Evolutionary conservation across 2,113 vertebrate genomes (phyloP).

Genomic region (Muntiacus reevesi): DNA sequence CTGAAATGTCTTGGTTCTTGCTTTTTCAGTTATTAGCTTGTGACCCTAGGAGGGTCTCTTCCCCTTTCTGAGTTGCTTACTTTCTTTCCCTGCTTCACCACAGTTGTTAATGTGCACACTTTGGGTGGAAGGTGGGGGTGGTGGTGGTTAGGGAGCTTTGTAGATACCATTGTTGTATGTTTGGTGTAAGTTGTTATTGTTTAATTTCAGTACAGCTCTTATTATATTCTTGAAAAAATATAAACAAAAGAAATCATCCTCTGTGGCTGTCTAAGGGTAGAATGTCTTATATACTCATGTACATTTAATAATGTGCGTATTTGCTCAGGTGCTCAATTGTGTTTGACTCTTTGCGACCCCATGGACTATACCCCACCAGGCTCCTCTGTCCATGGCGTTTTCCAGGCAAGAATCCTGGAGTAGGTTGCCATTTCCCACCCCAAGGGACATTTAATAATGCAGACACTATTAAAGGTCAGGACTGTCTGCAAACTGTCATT

Average conservation of each 20-base stretch:
- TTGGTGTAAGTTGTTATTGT: not conserved
- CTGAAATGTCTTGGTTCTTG: not conserved
- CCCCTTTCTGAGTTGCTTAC: not conserved
- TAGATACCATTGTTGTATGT: not conserved
- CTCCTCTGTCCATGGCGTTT: not conserved
- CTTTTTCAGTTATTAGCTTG: not conserved
- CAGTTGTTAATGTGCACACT: not conserved
- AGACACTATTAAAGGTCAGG: not conserved
- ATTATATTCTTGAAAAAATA: not conserved
- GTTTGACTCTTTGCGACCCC: not conserved
- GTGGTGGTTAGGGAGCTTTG: not conserved
- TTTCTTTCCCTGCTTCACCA: not conserved
- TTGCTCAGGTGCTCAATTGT: not conserved
- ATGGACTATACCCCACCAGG: not conserved
- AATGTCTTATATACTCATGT: not conserved
- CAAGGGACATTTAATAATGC: not conserved
- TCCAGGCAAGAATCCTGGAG: not conserved
- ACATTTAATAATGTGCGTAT: not conserved
- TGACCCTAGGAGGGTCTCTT: not conserved
- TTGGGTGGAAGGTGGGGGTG: not conserved
- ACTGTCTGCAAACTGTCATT: not conserved
- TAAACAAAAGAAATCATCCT: not conserved
- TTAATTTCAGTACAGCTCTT: not conserved
- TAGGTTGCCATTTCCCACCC: not conserved
- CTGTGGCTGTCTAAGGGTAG: not conserved